These are phyloP conservation scores for Onchidella celtica DNA, from an alignment of 2,888 invertebrate species.

Conservation along the genomic window DNA sequence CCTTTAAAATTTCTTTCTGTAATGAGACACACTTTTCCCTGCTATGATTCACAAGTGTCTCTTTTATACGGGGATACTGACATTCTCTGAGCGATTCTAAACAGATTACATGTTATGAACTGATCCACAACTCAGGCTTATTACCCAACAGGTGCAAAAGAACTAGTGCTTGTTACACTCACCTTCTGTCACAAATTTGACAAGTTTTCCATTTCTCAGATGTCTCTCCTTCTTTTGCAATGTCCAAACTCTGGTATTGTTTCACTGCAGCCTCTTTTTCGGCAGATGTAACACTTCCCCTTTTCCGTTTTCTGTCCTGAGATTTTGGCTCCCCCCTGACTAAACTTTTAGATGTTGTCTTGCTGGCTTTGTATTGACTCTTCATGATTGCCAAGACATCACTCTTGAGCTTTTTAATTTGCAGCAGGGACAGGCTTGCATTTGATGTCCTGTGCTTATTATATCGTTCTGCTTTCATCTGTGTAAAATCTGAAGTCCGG, in stretches of 20 bases:
- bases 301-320: too few relatives aligned
- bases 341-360: neutral
- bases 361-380: neutral
- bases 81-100: too few relatives aligned
- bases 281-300: too few relatives aligned
- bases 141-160: too few relatives aligned
- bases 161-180: too few relatives aligned
- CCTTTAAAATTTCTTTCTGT: too few relatives aligned
- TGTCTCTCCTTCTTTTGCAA: neutral
- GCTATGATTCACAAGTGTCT: too few relatives aligned
- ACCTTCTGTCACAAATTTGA: neutral
- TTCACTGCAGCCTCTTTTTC: neutral
- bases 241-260: neutral
- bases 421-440: neutral
- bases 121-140: too few relatives aligned
- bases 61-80: too few relatives aligned
- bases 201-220: slow-evolving; percentile 3
- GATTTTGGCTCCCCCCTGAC: too few relatives aligned
- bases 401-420: neutral
- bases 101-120: too few relatives aligned
- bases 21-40: too few relatives aligned
- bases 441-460: neutral
- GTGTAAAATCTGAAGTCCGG: neutral
- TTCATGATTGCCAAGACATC: neutral
- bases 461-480: neutral